Evolutionary conservation across 2,888 invertebrate species (phyloP), one percentile per base, ranked within the genome.

Genomic region (Drosophila imparisetae): DNA sequence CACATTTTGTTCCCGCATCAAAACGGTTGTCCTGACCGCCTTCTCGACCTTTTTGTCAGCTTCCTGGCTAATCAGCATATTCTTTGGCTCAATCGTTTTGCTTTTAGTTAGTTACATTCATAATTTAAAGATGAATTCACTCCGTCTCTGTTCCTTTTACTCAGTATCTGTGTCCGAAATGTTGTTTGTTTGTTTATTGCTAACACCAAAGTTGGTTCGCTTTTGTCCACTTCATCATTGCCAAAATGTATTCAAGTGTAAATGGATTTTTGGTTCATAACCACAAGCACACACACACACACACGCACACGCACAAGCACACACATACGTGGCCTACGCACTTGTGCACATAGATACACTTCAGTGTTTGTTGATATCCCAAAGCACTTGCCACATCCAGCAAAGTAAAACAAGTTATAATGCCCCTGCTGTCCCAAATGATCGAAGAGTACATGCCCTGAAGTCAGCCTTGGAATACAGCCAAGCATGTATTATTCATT

Each of bases 261-360:
- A 89, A 89, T 89, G 81, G 89, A 84, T 81, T 86, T 79, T 89
- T 66, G 72, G 74, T 82, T 77, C 85, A 86, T 81, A 80, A 73
- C 77, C 80, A 63, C 61, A 75, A 63, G 69, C 54, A 69, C 34
- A 50, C 36, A 54, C 42, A 61, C 50, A 55, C 49, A 55, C 29
- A 38, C 38, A 60, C 6, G 15, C 18, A 45, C 29, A 45, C 38
- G 34, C 21, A 63, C 24, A 38, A 7, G 5, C 24, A 4, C 21
- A 27, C 29, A 38, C 13, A 66, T 38, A 21, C 40, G 48, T 65
- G 54, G 50, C 66, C 57, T 54, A 57, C 27, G 53, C 21, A 57
- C 13, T 57, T 55, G 45, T n/a, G 32, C 34, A 50, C 48, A 66
- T 30, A 61, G 60, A 66, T 61, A 69, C 62, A 79, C 75, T 73